phyloP scores from a whole-genome alignment of 2,113 vertebrate species.

The Onychorhynchus coronatus region DNA sequence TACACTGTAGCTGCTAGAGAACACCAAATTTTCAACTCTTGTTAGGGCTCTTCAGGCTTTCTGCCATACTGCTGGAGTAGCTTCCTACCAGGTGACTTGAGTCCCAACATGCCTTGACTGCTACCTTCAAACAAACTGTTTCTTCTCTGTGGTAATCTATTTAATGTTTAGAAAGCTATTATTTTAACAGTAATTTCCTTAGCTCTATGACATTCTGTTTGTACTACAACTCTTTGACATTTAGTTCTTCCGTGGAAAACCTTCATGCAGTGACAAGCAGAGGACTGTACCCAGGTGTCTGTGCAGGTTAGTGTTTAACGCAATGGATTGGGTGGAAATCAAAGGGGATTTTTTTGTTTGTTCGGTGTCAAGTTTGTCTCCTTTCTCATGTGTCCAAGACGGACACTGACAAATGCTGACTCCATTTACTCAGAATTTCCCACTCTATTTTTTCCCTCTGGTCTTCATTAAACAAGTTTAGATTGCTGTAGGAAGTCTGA shows the following conservation, averaged over 20 bases:
- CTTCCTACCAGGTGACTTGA: background rate
- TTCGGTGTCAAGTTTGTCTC: background rate
- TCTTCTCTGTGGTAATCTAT: background rate
- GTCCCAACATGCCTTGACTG: background rate
- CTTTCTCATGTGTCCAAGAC: background rate
- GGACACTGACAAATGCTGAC: background rate
- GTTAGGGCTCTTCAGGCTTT: background rate
- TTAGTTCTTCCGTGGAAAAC: background rate
- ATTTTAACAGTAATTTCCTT: background rate
- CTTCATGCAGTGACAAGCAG: background rate
- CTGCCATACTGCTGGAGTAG: background rate
- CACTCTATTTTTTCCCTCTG: background rate
- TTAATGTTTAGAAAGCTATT: background rate
- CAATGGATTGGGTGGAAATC: background rate
- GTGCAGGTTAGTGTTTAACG: background rate
- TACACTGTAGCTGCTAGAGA: background rate
- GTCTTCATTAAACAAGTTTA: background rate
- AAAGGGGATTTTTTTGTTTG: background rate
- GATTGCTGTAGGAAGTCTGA: background rate
- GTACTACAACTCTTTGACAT: background rate
- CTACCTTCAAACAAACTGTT: background rate
- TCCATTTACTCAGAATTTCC: conserved; percentile 21
- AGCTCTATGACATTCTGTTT: background rate
- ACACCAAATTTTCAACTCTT: background rate
- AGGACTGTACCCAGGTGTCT: background rate